Percentiles rank a stretch among this genome's conserved stretches.
Conservation (phyloP, 2,113 vertebrate genomes). For the Archocentrus centrarchus region DNA sequence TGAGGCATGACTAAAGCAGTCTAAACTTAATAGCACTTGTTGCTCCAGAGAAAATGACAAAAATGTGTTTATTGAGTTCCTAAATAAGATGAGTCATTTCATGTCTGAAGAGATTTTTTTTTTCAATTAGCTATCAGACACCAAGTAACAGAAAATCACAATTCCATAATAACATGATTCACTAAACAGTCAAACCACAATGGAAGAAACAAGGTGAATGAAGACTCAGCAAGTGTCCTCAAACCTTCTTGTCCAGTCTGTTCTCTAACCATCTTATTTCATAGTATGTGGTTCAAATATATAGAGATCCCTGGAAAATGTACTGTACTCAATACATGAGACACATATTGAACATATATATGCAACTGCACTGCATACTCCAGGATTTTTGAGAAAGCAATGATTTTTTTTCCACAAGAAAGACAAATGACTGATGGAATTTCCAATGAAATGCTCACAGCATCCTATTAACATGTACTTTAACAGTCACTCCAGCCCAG, state of each 20-base stretch:
- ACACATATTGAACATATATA: neutral
- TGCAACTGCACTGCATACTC: neutral
- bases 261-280: neutral
- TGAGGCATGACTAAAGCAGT: neutral
- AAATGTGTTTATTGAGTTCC: neutral
- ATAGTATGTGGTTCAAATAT: neutral
- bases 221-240: conserved; percentile 21
- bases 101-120: neutral
- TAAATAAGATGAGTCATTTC: neutral
- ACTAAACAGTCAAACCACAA: neutral
- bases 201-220: neutral
- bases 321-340: neutral
- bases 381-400: neutral
- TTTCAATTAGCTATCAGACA: conserved; percentile 4
- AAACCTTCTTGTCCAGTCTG: conserved; percentile 9
- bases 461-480: neutral
- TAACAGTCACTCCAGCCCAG: neutral
- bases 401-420: neutral
- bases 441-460: neutral
- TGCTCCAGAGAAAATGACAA: neutral
- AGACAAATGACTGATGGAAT: neutral
- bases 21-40: neutral
- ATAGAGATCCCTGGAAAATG: neutral
- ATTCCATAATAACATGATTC: neutral
- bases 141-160: neutral